Base-by-base conservation (phyloP, 2,797 vertebrate genomes). In the Ceryle rudis region DNA sequence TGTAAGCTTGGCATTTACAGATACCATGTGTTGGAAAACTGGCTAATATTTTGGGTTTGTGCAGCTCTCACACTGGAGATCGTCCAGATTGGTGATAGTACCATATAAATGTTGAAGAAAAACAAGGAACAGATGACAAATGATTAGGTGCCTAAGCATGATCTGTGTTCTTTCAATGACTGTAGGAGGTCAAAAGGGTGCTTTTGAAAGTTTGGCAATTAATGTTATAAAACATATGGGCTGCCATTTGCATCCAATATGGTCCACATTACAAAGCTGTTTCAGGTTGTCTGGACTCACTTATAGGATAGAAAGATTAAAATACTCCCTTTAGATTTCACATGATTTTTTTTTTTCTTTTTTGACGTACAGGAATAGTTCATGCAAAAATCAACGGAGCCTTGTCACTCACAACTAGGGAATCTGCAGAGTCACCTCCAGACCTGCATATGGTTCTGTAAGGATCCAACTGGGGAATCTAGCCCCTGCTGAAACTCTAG, bases 231-330 rank as follows among this genome's bases (percentile, higher is more conserved):
- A 96, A 93, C 87, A 93, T 91, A 94, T 64, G 89, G 91, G 52
- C 69, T 95, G 41, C 49, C 85, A 87, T 95, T 95, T 93, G 91
- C 75, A 66, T 83, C 75, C 94, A 95, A 67, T 95, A 89, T 92
- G 81, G 70, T 85, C 84, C 60, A 73, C 55, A 70, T 84, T 91
- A 66, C 89, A 82, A 85, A 93, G 86, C 89, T 95, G 60, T 75
- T 95, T 82, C 67, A 66, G 84, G 89, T 87, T 95, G 86, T 84
- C 91, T 92, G 81, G 84, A 61, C 66, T 81, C 51, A 65, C 55
- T 74, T 62, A 51, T 55, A 72, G 49, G 52, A 74, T 22, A 94
- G 77, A 81, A 46, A 84, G 86, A 61, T 37, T 93, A 22, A 93
- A 89, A 69, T 31, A 65, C n/a, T 90, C 77, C 83, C 29, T 75